These are phyloP conservation scores for Cacatua alba DNA, from an alignment of 2,113 vertebrate species.

Conservation along the genomic window DNA sequence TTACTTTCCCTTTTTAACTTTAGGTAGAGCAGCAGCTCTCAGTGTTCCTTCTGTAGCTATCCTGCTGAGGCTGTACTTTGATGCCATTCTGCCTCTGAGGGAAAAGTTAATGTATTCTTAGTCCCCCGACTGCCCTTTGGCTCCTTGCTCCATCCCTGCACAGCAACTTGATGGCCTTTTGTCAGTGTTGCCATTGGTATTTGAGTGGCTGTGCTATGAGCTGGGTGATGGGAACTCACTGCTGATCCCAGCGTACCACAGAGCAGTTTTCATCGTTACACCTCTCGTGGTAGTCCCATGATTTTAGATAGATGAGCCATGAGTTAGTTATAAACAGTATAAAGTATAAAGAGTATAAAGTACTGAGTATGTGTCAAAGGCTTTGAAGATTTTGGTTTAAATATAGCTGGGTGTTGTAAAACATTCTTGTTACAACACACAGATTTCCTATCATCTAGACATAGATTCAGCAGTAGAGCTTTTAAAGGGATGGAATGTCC, in stretches of 20 bases:
- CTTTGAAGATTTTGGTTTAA: background rate
- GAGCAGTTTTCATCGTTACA: background rate
- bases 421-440: background rate
- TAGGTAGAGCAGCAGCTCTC: background rate
- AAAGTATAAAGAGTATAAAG: background rate
- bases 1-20: background rate
- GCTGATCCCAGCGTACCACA: rapidly evolving
- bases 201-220: background rate
- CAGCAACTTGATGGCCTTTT: background rate
- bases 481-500: background rate
- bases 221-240: background rate
- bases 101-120: background rate
- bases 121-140: background rate
- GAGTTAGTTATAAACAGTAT: background rate
- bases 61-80: background rate
- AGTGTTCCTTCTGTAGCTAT: background rate
- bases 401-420: background rate
- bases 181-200: rapidly evolving
- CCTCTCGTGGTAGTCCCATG: background rate
- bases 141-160: background rate
- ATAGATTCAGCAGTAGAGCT: background rate
- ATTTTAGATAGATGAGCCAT: background rate
- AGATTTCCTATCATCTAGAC: background rate
- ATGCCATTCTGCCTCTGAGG: background rate
- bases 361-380: background rate